Base-by-base conservation (phyloP, 1,140 invertebrate genomes). In the Frieseomelitta varia region DNA sequence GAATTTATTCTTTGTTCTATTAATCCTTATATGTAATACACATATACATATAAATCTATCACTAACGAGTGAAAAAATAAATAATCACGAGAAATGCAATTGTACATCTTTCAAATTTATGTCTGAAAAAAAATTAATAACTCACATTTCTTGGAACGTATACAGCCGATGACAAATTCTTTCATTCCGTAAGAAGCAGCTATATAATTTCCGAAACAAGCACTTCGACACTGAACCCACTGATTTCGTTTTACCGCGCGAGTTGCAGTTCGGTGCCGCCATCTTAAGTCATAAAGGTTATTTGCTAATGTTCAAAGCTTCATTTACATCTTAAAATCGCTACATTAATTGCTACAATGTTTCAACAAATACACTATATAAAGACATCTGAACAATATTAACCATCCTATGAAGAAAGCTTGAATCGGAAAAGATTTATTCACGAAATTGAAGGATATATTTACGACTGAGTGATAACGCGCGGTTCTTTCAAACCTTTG, bases 401-500 rank as follows among this genome's bases (percentile, higher is more conserved):
- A 21, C 19, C 17, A 47, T 27, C 0, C 1, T 17, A 8, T 15
- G 15, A 47, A 3, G 34, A 6, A 19, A 10, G 19, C 19, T 63
- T 15, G 24, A 39, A 11, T 12, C 10, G 0, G 17, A 12, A 0
- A n/a, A n/a, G 1, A 11, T 47, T 47, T 56, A 3, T 15, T 12
- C 39, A 4, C 21, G 27, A 55, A 30, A 63, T 55, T 14, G 2
- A 4, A 8, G 17, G 1, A 21, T 2, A 21, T 39, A 51, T 30
- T 1, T 3, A 27, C 61, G 21, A 56, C 19, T 30, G 61, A 68
- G 6, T 12, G 14, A 2, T 21, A 1, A 17, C n/a, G 80, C 65
- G 81, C 81, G 81, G n/a, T 19, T 34, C 39, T 71, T 78, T 84
- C 56, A 61, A 79, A 79, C 27, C 30, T 30, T 47, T n/a, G n/a